A percentile compares a stretch with the other conserved stretches of the same genome.
Conservation (phyloP, 1,140 invertebrate species). For the Heliconius eleuchia region DNA sequence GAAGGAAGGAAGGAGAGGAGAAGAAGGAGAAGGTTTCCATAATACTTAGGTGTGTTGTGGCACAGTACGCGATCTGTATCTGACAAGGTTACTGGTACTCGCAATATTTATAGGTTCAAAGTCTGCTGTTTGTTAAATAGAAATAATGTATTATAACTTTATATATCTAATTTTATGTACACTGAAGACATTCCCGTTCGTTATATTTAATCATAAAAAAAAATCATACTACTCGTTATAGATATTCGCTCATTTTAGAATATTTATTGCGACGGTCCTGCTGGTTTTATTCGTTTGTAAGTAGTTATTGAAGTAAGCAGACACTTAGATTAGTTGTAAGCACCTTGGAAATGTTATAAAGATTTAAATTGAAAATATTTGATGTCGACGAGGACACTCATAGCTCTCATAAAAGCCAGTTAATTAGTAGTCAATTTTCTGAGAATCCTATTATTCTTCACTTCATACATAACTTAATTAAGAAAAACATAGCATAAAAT, state of each 20-base stretch:
- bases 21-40: no score
- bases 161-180: not conserved
- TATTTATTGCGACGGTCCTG: conserved; percentile 21
- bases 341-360: not conserved
- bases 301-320: conserved; percentile 2
- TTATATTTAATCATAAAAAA: not conserved
- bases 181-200: not conserved
- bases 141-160: not conserved
- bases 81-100: no score
- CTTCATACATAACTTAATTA: no score
- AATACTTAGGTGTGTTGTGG: no score
- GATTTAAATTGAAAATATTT: not conserved
- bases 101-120: no score
- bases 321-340: not conserved
- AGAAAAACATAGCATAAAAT: no score
- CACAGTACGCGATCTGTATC: no score
- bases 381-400: no score
- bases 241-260: conserved; percentile 21
- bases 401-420: no score
- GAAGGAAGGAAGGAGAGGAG: no score
- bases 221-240: not conserved
- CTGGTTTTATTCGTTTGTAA: conserved; percentile 19
- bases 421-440: no score
- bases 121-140: not conserved
- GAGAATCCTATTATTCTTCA: no score